Evolutionary conservation across 2,113 vertebrate species (phyloP).

Genomic region (Felis catus): F.catus_Fca126_mat1.0 CM031415.1:114335501-114336000

Average conservation of each 20-base stretch:
- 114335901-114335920: background rate
- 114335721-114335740: background rate
- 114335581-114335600: background rate
- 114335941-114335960: background rate
- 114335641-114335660: background rate
- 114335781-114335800: background rate
- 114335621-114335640: background rate
- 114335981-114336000: constrained; percentile 20
- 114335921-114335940: background rate
- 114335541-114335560: background rate
- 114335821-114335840: background rate
- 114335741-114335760: background rate
- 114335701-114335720: background rate
- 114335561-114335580: background rate
- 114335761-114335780: background rate
- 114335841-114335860: background rate
- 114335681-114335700: background rate
- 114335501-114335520: background rate
- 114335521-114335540: background rate
- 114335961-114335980: background rate
- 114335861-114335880: background rate
- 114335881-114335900: background rate
- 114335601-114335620: background rate
- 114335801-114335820: background rate
- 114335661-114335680: background rate